These are phyloP conservation scores for Naja naja DNA, from an alignment of 2,113 vertebrate species.

Conservation along the genomic window DNA sequence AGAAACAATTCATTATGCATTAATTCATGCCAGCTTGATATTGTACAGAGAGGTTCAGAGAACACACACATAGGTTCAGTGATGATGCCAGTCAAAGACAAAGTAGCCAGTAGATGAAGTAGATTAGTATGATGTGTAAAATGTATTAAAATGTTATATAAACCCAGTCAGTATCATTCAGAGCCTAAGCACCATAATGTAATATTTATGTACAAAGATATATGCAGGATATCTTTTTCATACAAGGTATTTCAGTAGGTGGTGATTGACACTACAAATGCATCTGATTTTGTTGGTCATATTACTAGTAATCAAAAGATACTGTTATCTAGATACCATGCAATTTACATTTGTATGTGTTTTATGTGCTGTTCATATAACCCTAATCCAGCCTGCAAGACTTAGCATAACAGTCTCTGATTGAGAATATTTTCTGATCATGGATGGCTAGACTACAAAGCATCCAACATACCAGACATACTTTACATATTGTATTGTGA, in stretches of 20 bases:
- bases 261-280: background rate
- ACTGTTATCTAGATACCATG: background rate
- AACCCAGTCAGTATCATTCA: background rate
- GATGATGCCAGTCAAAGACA: background rate
- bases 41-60: background rate
- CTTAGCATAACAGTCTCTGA: slow-evolving; percentile 26
- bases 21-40: background rate
- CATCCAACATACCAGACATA: slow-evolving; percentile 45
- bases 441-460: slow-evolving; percentile 54
- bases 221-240: background rate
- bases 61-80: background rate
- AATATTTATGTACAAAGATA: background rate
- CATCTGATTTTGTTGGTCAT: background rate
- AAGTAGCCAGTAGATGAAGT: background rate
- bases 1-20: background rate
- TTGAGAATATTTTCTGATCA: slow-evolving; percentile 56
- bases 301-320: background rate
- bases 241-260: background rate
- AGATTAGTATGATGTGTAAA: background rate
- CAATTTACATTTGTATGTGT: background rate
- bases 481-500: slow-evolving; percentile 61
- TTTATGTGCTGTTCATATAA: background rate
- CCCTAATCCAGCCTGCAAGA: background rate
- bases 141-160: background rate
- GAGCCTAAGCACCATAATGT: background rate